Base-by-base conservation (phyloP, 2,113 vertebrate species). In the Rhagologus leucostigma region DNA sequence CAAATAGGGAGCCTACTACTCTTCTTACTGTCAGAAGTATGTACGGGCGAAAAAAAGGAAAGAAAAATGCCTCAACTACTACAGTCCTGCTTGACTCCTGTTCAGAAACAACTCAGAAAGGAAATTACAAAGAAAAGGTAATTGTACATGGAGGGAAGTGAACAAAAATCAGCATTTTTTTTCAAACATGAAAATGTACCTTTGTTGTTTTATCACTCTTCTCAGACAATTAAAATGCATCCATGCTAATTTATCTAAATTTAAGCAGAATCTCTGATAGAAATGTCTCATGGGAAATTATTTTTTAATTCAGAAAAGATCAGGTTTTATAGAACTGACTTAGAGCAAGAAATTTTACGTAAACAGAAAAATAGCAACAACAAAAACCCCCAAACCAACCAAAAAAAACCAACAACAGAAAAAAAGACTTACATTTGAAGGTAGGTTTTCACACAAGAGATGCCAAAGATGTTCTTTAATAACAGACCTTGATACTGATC, bases 1-100 rank as follows among this genome's bases (percentile, higher is more conserved):
- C 0, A 2, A 56, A 62, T 7, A 87, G n/a, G 71, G 81, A 81
- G 4, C 3, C 3, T 76, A 33, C 23, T 37, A 44, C 21, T 65
- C 16, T 53, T 78, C 47, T 41, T 75, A 64, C 7, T 46, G 7
- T 63, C 35, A 87, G 17, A 62, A 71, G 12, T 41, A 24, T 5
- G 3, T 33, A 32, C 0, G 0, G 8, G 10, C 5, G 19, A 1
- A 21, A 55, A 62, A 86, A 84, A 44, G 10, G 10, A 33, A 89
- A 84, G 5, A 11, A 55, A 84, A 87, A 91, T 70, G 6, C 3
- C 19, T 81, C 30, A 37, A 11, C 19, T 81, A 49, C 24, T 49
- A 44, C 19, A 53, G 22, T 24, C 4, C 17, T 6, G 1, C 37
- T 65, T 70, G 16, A 52, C 26, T 57, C 14, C 4, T 44, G 4